Evolutionary conservation across 2,113 vertebrate species (phyloP).

Genomic region (Drymodes brunneopygia): DNA sequence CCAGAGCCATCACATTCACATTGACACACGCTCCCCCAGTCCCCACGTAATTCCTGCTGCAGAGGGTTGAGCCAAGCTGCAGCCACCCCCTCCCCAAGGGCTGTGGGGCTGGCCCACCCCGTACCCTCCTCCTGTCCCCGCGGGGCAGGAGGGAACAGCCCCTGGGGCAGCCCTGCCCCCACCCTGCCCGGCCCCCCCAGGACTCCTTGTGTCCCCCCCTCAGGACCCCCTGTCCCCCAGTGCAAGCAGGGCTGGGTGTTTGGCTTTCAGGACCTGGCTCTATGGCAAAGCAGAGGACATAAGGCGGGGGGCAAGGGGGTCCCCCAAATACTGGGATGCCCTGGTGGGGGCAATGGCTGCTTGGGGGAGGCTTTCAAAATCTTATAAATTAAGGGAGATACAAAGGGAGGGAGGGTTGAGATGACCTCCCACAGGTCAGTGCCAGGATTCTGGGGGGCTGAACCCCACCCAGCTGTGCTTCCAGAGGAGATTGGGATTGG

Average conservation of each 20-base stretch:
- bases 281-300: background rate
- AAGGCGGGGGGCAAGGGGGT: background rate
- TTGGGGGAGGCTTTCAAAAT: background rate
- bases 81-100: accelerated
- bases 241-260: background rate
- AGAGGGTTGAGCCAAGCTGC: background rate
- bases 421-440: background rate
- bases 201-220: too few species aligned
- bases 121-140: background rate
- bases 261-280: background rate
- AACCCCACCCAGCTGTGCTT: background rate
- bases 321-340: background rate
- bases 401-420: background rate
- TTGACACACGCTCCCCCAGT: accelerated
- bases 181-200: background rate
- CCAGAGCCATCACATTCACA: background rate
- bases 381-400: background rate
- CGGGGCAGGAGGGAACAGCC: background rate
- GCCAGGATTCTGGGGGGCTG: background rate
- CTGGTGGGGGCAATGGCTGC: background rate
- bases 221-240: background rate
- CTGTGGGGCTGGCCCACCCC: background rate
- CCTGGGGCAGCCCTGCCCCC: background rate
- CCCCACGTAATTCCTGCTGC: background rate
- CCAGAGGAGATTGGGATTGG: background rate